Conservation (phyloP, 1,140 invertebrate genomes). For the Anadara kagoshimensis region DNA sequence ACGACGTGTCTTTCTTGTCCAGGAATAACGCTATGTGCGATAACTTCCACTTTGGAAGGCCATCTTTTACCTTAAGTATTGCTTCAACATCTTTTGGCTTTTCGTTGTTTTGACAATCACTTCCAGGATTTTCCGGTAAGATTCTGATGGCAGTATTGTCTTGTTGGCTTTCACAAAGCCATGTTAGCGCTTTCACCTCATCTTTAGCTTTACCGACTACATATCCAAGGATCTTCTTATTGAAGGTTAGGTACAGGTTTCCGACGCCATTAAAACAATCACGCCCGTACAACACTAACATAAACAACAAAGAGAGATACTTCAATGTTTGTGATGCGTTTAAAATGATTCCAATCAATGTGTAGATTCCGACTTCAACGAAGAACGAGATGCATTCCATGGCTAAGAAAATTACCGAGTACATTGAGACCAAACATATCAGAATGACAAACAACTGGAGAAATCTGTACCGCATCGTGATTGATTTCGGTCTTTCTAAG, state of each 20-base stretch:
- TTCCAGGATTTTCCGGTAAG: neutral
- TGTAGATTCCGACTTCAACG: conserved; percentile 59
- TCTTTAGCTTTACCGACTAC: conserved; percentile 38
- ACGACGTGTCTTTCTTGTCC: conserved; percentile 51
- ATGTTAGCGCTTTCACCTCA: conserved; percentile 47
- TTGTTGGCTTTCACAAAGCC: conserved; percentile 32
- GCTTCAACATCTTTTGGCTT: neutral
- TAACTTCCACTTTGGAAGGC: conserved; percentile 40
- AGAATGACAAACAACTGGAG: conserved; percentile 46
- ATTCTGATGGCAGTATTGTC: conserved; percentile 51
- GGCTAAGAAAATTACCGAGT: conserved; percentile 52
- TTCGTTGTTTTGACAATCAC: neutral
- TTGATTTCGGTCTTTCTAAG: conserved; percentile 4
- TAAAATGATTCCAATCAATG: conserved; percentile 64
- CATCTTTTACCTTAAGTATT: conserved; percentile 24
- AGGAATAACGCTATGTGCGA: conserved; percentile 52
- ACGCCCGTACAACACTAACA: conserved; percentile 57
- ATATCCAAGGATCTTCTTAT: conserved; percentile 51
- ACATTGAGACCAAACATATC: conserved; percentile 55
- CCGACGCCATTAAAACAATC: conserved; percentile 55
- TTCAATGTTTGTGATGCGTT: conserved; percentile 56
- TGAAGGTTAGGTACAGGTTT: conserved; percentile 55
- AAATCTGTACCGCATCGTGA: conserved; percentile 25
- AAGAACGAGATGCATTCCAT: conserved; percentile 59
- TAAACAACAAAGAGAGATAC: conserved; percentile 54